Evolutionary conservation across 2,888 invertebrate species (phyloP).

Genomic region (Cheilosia urbana): DNA sequence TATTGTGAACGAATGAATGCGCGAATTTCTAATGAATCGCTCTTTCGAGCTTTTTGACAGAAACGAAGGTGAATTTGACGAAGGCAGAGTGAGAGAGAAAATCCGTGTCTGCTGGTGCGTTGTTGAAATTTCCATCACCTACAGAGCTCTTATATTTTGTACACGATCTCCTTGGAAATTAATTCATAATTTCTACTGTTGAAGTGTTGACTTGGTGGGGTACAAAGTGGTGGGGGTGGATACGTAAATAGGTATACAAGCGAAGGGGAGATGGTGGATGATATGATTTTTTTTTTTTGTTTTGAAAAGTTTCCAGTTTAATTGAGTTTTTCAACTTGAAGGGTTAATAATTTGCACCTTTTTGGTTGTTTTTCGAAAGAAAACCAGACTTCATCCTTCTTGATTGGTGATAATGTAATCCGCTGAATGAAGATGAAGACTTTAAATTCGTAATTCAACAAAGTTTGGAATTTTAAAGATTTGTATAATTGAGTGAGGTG

Average conservation of each 20-base stretch:
- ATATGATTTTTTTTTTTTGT: conserved; percentile 24
- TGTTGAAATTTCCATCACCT: conserved; percentile 59
- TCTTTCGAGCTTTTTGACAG: conserved; percentile 52
- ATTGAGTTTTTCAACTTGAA: conserved; percentile 81
- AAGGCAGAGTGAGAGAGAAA: not conserved
- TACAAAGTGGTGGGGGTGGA: conserved; percentile 13
- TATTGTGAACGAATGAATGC: conserved; percentile 52
- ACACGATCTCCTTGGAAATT: conserved; percentile 54
- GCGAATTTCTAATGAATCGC: conserved; percentile 69
- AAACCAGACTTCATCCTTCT: no score
- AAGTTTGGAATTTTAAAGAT: conserved; percentile 56
- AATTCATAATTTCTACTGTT: conserved; percentile 68
- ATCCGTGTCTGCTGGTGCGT: conserved; percentile 7
- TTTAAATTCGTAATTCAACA: conserved; percentile 54
- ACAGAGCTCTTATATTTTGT: conserved; percentile 29
- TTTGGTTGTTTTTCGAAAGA: conserved; percentile 47
- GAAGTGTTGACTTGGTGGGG: conserved; percentile 43
- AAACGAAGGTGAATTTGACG: conserved; percentile 58
- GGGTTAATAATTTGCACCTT: conserved; percentile 72
- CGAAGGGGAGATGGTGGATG: conserved; percentile 15
- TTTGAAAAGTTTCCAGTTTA: conserved; percentile 81
- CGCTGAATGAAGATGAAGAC: conserved; percentile 48
- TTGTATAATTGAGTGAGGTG: conserved; percentile 30
- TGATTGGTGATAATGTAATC: conserved; percentile 65
- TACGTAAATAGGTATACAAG: not conserved